Evolutionary conservation across 2,888 invertebrate species (phyloP).

Genomic region (Gari tellinella): DNA sequence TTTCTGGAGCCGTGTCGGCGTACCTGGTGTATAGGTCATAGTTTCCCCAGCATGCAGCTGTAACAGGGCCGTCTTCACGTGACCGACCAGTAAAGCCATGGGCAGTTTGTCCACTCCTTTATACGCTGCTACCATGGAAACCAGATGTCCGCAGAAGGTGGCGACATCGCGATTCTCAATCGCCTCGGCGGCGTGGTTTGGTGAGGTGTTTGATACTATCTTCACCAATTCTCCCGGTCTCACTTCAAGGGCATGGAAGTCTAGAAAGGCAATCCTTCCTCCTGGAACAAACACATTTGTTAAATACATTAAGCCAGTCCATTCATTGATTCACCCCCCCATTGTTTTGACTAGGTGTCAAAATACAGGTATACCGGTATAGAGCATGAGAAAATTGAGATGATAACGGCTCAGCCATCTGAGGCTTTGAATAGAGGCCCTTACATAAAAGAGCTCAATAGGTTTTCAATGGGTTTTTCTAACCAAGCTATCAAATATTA

Average conservation of each 20-base stretch:
- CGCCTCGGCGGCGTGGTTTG: constrained; percentile 71
- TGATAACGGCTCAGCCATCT: too few relatives aligned
- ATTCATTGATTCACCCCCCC: too few relatives aligned
- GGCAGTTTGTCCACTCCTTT: constrained; percentile 78
- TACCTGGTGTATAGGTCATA: constrained; percentile 53
- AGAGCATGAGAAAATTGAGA: too few relatives aligned
- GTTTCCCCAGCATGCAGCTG: constrained; percentile 68
- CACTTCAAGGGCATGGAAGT: constrained; percentile 79
- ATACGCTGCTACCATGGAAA: constrained; percentile 79
- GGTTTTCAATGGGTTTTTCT: too few relatives aligned
- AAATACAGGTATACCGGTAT: too few relatives aligned
- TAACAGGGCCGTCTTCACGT: constrained; percentile 76
- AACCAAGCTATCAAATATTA: too few relatives aligned
- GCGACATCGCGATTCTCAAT: constrained; percentile 63
- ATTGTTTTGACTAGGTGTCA: too few relatives aligned
- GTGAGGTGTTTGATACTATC: constrained; percentile 73
- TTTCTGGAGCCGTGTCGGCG: too few relatives aligned
- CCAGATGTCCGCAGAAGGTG: constrained; percentile 78
- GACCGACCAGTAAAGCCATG: constrained; percentile 78
- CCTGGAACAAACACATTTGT: constrained; percentile 52
- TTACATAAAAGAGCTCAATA: too few relatives aligned
- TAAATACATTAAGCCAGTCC: too few relatives aligned
- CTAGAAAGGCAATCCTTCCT: constrained; percentile 73
- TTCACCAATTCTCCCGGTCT: constrained; percentile 77
- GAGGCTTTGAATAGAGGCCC: too few relatives aligned